phyloP scores from a whole-genome alignment of 2,888 invertebrate species.

The Hirtodrosophila confusa region DNA sequence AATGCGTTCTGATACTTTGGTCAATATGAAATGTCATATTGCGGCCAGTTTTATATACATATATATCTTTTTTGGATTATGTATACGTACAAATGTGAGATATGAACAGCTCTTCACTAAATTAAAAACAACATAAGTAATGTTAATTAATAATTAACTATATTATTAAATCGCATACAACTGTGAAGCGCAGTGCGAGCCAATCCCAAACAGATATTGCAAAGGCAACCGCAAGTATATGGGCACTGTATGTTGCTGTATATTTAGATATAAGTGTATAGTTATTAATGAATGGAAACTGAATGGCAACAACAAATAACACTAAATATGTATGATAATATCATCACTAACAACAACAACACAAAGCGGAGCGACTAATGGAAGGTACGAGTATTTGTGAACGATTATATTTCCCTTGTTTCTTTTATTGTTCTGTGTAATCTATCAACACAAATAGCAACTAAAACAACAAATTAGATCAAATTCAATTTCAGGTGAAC shows the following conservation, averaged over 20 bases:
- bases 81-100: slow-evolving; percentile 22
- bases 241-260: slow-evolving; percentile 26
- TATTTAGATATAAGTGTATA: slow-evolving; percentile 52
- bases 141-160: too few species aligned
- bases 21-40: slow-evolving; percentile 25
- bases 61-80: background rate
- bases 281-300: slow-evolving; percentile 28
- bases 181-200: background rate
- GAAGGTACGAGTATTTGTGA: slow-evolving; percentile 50
- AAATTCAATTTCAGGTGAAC: slow-evolving; percentile 30
- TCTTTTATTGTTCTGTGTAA: slow-evolving; percentile 28
- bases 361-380: slow-evolving; percentile 7
- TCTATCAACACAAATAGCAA: slow-evolving; percentile 43
- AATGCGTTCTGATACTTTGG: background rate
- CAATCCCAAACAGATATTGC: slow-evolving; percentile 1
- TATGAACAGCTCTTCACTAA: slow-evolving; percentile 8
- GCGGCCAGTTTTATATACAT: slow-evolving; percentile 20
- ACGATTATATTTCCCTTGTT: slow-evolving; percentile 28
- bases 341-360: slow-evolving; percentile 2
- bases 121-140: background rate
- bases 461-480: slow-evolving; percentile 14
- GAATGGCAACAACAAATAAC: slow-evolving; percentile 6
- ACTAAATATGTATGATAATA: background rate
- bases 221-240: slow-evolving; percentile 8
- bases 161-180: too few species aligned